Conservation (phyloP, 2,113 vertebrate species). For the Ctenodactylus gundi region DNA sequence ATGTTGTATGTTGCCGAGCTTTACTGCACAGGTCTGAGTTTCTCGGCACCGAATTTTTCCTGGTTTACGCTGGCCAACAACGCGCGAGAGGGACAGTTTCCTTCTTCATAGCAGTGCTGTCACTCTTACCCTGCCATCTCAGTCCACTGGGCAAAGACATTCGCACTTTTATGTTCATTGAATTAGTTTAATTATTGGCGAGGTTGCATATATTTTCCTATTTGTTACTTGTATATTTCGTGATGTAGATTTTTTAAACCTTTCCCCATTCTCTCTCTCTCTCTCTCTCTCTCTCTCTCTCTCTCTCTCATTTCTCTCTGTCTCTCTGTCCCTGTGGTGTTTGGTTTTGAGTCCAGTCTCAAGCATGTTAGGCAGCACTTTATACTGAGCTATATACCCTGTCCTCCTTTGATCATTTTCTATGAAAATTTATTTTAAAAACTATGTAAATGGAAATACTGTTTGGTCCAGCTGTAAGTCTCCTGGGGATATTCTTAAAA, state of each 20-base stretch:
- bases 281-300: not conserved
- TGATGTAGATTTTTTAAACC: not conserved
- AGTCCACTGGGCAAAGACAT: not conserved
- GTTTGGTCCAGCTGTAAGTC: not conserved
- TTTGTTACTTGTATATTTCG: not conserved
- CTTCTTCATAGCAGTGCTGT: not conserved
- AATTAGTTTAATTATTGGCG: slow-evolving; percentile 5
- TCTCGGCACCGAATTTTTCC: not conserved
- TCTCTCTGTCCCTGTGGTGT: not conserved
- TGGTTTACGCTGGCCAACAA: not conserved
- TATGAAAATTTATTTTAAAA: not conserved
- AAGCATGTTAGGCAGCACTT: not conserved
- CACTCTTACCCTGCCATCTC: not conserved
- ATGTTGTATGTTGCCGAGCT: not conserved
- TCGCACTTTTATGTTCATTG: not conserved
- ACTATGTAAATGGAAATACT: not conserved
- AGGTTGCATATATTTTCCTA: not conserved
- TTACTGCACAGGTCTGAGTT: not conserved
- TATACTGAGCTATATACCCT: too few relatives aligned
- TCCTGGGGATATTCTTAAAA: not conserved
- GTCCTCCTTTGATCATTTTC: not conserved
- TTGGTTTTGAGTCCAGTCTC: too few relatives aligned
- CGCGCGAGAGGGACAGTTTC: not conserved
- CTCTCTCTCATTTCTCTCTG: not conserved
- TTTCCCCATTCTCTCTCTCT: not conserved